Evolutionary conservation across 2,797 vertebrate species (phyloP).

Genomic region (Chaetodon trifasciatus): DNA sequence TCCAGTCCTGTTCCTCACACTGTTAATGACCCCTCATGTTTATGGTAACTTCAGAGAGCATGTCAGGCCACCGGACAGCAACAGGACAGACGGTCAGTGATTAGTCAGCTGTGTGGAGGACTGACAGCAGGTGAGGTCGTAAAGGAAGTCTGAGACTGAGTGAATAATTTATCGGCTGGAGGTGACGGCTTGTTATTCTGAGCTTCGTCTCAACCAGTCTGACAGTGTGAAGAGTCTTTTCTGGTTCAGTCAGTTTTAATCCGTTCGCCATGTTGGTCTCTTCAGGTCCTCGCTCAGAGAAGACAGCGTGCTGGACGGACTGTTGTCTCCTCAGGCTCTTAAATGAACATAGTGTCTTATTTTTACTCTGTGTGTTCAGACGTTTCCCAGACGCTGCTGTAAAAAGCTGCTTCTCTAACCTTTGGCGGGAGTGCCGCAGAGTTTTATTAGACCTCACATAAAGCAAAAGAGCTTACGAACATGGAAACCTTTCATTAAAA

Average conservation of each 20-base stretch:
- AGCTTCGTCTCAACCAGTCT: background rate
- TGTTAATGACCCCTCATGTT: no score
- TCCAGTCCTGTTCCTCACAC: no score
- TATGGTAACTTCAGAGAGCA: no score
- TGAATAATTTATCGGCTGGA: no score
- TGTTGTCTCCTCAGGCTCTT: background rate
- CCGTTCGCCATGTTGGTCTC: no score
- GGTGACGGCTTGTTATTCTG: no score
- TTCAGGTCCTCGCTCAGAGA: no score
- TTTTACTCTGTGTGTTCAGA: background rate
- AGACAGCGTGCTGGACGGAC: background rate
- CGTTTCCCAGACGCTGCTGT: background rate
- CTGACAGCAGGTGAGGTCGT: no score
- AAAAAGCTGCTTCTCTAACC: slow-evolving; percentile 15
- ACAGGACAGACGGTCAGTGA: no score
- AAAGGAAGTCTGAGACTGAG: no score
- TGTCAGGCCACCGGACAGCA: no score
- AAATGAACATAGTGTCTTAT: background rate
- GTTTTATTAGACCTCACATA: slow-evolving; percentile 27
- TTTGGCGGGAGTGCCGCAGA: background rate
- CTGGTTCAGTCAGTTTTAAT: background rate
- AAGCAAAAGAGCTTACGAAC: slow-evolving; percentile 13
- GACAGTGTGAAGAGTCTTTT: background rate
- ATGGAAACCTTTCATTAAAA: slow-evolving; percentile 34
- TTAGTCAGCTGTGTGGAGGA: no score